Base-by-base conservation (phyloP, 92 coral and sea anemone genomes). In the Plumapathes pennacea region DNA sequence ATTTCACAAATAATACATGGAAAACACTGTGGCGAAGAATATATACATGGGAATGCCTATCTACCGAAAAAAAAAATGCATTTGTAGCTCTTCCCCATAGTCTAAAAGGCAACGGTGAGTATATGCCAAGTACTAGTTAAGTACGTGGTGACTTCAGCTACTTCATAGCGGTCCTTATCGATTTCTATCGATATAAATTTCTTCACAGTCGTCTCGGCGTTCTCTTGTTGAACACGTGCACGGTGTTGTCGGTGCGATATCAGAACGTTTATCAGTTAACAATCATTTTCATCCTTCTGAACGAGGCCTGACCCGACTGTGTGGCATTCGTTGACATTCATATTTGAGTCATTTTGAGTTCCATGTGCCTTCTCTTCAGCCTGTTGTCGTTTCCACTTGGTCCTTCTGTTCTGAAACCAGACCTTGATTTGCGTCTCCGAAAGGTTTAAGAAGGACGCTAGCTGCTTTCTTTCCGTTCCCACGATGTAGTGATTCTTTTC, bases 401-500 rank as follows among this genome's bases (percentile, higher is more conserved):
- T 90, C 41, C 97, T 44, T 19, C 97, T 67, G 72, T 90, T 90
- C 60, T 90, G 97, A 45, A 86, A 90, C 97, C 97, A 90, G 28
- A 90, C 97, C 46, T 90, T 90, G 25, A 90, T 88, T 51, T 90
- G 97, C 11, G 95, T 86, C 63, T 90, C 97, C 10, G 95, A 86
- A 19, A 90, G 85, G 55, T 87, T 90, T 3, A 90, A 69, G 20
- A 86, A 90, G 3, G 89, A 72, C 1, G 97, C 97, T 26, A 90
- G 80, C 40, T 88, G 97, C 48, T 88, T 90, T 26, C 97, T 69
- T 18, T 90, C 97, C 27, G 95, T 73, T 19, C 97, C 97, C 2
- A 88, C 97, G 31, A 90, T 88, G 66, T 90, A 90, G 57, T 88
- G 97, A 72, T 90, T 87, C 63, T 90, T 90, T 28, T 90, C 97